Base-by-base conservation (phyloP, 37 sponge, comb jelly and placozoan species). In the Tethya wilhelma region DNA sequence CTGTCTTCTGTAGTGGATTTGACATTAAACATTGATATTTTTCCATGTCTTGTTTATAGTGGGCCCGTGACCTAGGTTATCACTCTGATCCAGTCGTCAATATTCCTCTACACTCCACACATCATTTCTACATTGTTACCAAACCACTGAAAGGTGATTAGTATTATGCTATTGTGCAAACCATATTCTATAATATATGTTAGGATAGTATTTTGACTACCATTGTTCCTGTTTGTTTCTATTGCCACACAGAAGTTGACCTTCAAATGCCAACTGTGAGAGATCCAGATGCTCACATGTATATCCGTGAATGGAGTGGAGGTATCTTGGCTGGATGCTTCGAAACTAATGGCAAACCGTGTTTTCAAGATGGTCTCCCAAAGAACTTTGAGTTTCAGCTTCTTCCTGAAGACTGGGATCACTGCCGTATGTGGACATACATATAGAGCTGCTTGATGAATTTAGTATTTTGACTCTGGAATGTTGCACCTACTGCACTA, bases 381-480 rank as follows among this genome's bases (percentile, higher is more conserved):
- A 19, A 64, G 9, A 28, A 62, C 17, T 89, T 78, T 65, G 84
- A 89, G 65, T 89, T 76, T 56, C 78, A 83, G 34, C 78, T 89
- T 12, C 26, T 89, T 22, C 79, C 77, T 38, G 78, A 77, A 71
- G 84, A 89, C 59, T 89, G 84, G 89, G 89, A 89, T 20, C 89
- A 89, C 26, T 78, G 80, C 23, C 75, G 87, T 87, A 57, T 80
- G 81, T 73, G n/a, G n/a, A n/a, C n/a, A n/a, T n/a, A n/a, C n/a
- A n/a, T n/a, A n/a, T n/a, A n/a, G n/a, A n/a, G n/a, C n/a, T n/a
- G n/a, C n/a, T n/a, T n/a, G n/a, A n/a, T n/a, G n/a, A n/a, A n/a
- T n/a, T n/a, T n/a, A n/a, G n/a, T n/a, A n/a, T n/a, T n/a, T n/a
- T n/a, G n/a, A n/a, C n/a, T n/a, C n/a, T n/a, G n/a, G n/a, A n/a